A percentile compares a stretch with the other conserved stretches of the same genome.
Evolutionary conservation across 2,113 vertebrate genomes (phyloP).

Genomic region (Amphiprion percula): DNA sequence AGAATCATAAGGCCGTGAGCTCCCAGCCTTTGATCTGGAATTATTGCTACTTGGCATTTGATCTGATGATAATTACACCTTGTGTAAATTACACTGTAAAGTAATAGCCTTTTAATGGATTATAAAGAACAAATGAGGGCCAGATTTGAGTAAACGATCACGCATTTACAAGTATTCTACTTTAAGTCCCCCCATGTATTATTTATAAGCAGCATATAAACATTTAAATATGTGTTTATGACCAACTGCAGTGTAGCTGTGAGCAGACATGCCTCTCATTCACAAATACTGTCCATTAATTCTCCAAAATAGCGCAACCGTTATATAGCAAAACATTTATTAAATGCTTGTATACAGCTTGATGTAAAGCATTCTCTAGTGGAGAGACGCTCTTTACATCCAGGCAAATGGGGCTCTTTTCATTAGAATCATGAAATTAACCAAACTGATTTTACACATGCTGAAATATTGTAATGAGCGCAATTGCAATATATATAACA

Average conservation of each 20-base stretch:
- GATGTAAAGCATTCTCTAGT: too few relatives aligned
- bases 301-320: not conserved
- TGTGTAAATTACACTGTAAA: not conserved
- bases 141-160: too few relatives aligned
- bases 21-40: conserved; percentile 15
- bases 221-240: not conserved
- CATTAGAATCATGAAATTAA: too few relatives aligned
- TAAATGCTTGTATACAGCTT: not conserved
- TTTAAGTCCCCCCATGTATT: not conserved
- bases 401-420: too few relatives aligned
- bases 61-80: not conserved
- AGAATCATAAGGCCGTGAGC: not conserved
- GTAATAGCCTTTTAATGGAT: conserved; percentile 3
- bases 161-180: too few relatives aligned
- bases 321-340: not conserved
- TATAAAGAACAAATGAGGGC: not conserved
- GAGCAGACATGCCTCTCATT: not conserved
- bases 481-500: too few relatives aligned
- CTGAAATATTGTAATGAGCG: too few relatives aligned
- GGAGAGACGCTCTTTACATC: too few relatives aligned
- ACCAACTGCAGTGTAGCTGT: not conserved
- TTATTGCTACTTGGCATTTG: not conserved
- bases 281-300: not conserved
- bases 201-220: not conserved
- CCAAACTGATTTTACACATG: too few relatives aligned